Conservation (phyloP, 2,888 invertebrate species). For the Hypena proboscidalis region DNA sequence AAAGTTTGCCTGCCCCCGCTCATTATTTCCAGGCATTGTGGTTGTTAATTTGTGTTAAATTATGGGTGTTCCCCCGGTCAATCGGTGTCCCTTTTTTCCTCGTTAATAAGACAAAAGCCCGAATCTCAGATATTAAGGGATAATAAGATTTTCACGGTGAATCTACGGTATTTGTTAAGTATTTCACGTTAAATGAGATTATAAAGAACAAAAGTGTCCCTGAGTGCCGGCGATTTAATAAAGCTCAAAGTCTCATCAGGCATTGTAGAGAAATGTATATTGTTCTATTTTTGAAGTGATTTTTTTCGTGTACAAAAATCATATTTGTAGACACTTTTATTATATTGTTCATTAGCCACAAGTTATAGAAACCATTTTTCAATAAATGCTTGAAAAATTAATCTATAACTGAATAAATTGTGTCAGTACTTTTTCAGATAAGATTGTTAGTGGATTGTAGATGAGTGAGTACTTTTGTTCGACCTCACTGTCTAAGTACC, state of each 20-base stretch:
- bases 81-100: conserved; percentile 50
- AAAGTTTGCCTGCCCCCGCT: conserved; percentile 28
- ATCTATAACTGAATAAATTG: too few relatives aligned
- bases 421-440: too few relatives aligned
- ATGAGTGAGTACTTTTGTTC: conserved; percentile 4
- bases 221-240: conserved; percentile 66
- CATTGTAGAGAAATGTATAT: conserved; percentile 59
- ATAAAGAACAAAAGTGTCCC: conserved; percentile 69
- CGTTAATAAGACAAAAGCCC: conserved; percentile 50
- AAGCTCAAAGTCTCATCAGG: conserved; percentile 58
- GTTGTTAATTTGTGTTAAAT: conserved; percentile 44
- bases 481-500: conserved; percentile 18
- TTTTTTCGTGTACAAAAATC: conserved; percentile 12
- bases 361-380: too few relatives aligned
- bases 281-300: conserved; percentile 44
- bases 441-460: too few relatives aligned
- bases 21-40: conserved; percentile 43
- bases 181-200: conserved; percentile 70
- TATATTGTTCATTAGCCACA: background rate
- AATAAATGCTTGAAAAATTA: too few relatives aligned
- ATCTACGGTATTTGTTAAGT: conserved; percentile 63
- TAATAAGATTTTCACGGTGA: conserved; percentile 64
- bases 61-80: conserved; percentile 36
- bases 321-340: conserved; percentile 4
- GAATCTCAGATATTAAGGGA: conserved; percentile 57